Conservation (phyloP, 2,888 invertebrate genomes). For the Thecocarcelia acutangulata region DNA sequence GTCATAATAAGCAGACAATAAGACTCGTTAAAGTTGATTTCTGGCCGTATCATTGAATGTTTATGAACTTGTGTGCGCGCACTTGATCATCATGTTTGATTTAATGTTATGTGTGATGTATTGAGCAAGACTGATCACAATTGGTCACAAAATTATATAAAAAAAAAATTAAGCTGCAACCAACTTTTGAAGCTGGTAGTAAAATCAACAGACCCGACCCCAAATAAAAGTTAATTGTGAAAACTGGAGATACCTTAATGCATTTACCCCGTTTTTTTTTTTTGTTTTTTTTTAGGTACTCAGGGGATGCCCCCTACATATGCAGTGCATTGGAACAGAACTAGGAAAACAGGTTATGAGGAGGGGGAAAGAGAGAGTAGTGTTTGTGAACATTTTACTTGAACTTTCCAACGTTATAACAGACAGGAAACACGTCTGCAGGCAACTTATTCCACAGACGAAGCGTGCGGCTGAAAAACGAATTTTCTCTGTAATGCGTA, state of each 20-base stretch:
- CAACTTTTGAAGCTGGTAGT: slow-evolving; percentile 14
- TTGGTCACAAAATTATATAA: slow-evolving; percentile 18
- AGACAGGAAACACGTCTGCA: too few species aligned
- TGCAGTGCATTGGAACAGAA: too few species aligned
- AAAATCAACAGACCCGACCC: not conserved
- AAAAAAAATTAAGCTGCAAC: slow-evolving; percentile 2
- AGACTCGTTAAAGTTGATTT: slow-evolving; percentile 46
- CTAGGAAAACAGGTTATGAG: too few species aligned
- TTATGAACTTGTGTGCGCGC: slow-evolving; percentile 66
- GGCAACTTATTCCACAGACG: too few species aligned
- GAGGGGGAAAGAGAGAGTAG: too few species aligned
- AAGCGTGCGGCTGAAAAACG: too few species aligned
- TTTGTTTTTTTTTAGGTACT: too few species aligned
- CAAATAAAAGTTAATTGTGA: not conserved
- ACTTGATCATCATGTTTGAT: slow-evolving; percentile 61
- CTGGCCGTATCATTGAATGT: slow-evolving; percentile 54
- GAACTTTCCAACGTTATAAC: too few species aligned
- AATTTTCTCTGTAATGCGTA: too few species aligned
- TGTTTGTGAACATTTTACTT: too few species aligned
- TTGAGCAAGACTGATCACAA: slow-evolving; percentile 58
- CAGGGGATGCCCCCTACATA: too few species aligned
- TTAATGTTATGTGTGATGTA: slow-evolving; percentile 52
- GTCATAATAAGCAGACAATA: slow-evolving; percentile 51
- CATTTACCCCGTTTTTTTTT: too few species aligned
- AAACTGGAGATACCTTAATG: not conserved